Evolutionary conservation across 1,140 invertebrate genomes (phyloP).

Genomic region (Lordiphosa mommai): DNA sequence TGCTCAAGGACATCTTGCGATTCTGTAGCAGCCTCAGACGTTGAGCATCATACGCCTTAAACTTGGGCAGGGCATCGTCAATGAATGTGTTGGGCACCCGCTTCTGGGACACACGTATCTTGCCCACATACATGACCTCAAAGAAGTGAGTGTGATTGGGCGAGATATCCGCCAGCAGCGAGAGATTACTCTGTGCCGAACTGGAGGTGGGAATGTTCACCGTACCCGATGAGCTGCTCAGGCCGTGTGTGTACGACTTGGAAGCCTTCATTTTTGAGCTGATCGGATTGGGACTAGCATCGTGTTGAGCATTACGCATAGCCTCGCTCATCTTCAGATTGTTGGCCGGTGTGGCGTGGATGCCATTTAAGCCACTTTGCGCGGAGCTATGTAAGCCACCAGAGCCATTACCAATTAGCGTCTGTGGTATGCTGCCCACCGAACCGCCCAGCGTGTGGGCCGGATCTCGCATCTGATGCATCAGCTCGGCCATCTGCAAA

Average conservation of each 20-base stretch:
- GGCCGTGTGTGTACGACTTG: slow-evolving; percentile 76
- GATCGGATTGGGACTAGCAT: slow-evolving; percentile 72
- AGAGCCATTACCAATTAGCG: slow-evolving; percentile 52
- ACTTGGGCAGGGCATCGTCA: slow-evolving; percentile 93
- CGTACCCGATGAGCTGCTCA: slow-evolving; percentile 75
- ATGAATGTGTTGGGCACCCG: slow-evolving; percentile 93
- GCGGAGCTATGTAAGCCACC: slow-evolving; percentile 21
- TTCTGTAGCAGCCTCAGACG: slow-evolving; percentile 82
- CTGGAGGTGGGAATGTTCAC: slow-evolving; percentile 76
- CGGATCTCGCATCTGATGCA: slow-evolving; percentile 79
- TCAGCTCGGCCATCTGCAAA: slow-evolving; percentile 77
- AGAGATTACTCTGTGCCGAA: slow-evolving; percentile 79
- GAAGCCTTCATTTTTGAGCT: slow-evolving; percentile 77
- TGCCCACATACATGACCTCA: slow-evolving; percentile 93
- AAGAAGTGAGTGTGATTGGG: slow-evolving; percentile 92
- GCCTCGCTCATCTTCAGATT: slow-evolving; percentile 76
- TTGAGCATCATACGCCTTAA: slow-evolving; percentile 88
- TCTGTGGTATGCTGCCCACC: slow-evolving; percentile 77
- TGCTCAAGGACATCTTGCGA: slow-evolving; percentile 73
- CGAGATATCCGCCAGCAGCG: slow-evolving; percentile 88
- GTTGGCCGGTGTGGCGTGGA: slow-evolving; percentile 72
- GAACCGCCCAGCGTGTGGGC: slow-evolving; percentile 76
- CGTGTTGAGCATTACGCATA: slow-evolving; percentile 69
- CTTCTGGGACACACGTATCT: slow-evolving; percentile 90
- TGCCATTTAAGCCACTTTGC: slow-evolving; percentile 51